Base-by-base conservation (phyloP, 2,113 vertebrate species). In the Eurypyga helias region DNA sequence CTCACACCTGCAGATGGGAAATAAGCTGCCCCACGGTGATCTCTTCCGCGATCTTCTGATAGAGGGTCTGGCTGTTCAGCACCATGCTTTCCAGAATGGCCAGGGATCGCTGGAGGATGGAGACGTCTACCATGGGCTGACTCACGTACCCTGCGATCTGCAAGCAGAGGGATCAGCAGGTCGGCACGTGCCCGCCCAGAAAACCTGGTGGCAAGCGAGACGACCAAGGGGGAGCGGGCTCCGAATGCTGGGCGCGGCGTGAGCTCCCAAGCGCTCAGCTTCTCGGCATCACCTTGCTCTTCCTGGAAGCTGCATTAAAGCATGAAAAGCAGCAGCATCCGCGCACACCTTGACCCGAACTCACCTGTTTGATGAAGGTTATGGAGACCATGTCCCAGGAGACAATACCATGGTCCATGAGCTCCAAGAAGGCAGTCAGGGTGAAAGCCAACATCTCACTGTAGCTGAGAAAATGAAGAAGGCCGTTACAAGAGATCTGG, bases 51-150 rank as follows among this genome's bases (percentile, higher is more conserved):
- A 99, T 99, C 70, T 99, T 99, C 96, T 99, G 99, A 97, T 99
- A 99, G 17, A 99, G 98, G 81, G 98, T 99, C 98, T 99, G 99
- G 96, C 99, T 99, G 98, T 99, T 99, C 88, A 99, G 98, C 91
- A 99, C 99, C 99, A 99, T 99, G 97, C 99, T 99, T 98, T 99
- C 99, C 65, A 99, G 98, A 96, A 99, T 99, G 93, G 99, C 99
- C 93, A 99, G 97, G 8, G 99, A 99, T 65, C 99, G 98, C 97
- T 99, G 99, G 94, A 99, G 98, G 93, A 99, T 99, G 67, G 99
- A 99, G 91, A 99, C 99, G 0, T 99, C 99, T 96, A 99, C 99
- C 98, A 99, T 99, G 18, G 99, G 99, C 98, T 99, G 99, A 92
- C 99, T 99, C 96, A 99, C 99, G 1, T 99, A 99, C 48, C 99